Percentiles rank a stretch among this genome's conserved stretches.
phyloP scores from a whole-genome alignment of 2,113 vertebrate species.

The Myrmecobius fasciatus region DNA sequence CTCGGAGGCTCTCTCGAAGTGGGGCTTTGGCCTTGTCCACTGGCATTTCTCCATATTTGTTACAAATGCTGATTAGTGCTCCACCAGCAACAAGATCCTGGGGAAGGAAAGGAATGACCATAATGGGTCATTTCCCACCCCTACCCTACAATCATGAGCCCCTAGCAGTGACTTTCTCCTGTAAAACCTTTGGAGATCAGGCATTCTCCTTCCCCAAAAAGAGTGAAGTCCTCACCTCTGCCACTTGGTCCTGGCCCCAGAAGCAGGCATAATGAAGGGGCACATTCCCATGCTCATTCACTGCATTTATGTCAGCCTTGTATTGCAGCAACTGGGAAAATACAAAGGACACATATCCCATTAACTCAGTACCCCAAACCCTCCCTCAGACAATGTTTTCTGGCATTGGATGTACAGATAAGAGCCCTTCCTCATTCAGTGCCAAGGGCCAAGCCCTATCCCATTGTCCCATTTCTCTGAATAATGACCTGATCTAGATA shows the following conservation, averaged over 20 bases:
- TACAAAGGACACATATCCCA: not conserved
- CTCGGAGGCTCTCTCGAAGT: constrained; percentile 91
- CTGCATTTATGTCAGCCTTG: constrained; percentile 95
- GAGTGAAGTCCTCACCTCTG: constrained; percentile 86
- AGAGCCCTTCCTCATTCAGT: not conserved
- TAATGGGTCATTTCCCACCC: not conserved
- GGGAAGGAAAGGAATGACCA: constrained; percentile 36
- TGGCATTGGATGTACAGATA: not conserved
- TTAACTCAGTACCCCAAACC: not conserved
- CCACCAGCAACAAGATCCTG: constrained; percentile 93
- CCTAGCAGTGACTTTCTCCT: no score
- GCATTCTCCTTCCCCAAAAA: constrained; percentile 14
- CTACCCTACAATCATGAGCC: no score
- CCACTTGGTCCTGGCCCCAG: constrained; percentile 95
- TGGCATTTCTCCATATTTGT: constrained; percentile 96
- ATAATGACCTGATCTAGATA: not conserved
- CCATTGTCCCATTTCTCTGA: not conserved
- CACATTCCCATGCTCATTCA: constrained; percentile 96
- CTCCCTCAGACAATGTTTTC: not conserved
- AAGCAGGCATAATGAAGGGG: constrained; percentile 97
- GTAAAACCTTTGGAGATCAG: not conserved
- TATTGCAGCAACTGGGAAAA: constrained; percentile 91
- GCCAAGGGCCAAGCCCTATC: not conserved
- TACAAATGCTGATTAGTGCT: constrained; percentile 93
- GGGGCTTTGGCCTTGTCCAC: constrained; percentile 95